These are phyloP conservation scores for Haemorhous mexicanus DNA, from an alignment of 2,113 vertebrate species.

Conservation along the genomic window DNA sequence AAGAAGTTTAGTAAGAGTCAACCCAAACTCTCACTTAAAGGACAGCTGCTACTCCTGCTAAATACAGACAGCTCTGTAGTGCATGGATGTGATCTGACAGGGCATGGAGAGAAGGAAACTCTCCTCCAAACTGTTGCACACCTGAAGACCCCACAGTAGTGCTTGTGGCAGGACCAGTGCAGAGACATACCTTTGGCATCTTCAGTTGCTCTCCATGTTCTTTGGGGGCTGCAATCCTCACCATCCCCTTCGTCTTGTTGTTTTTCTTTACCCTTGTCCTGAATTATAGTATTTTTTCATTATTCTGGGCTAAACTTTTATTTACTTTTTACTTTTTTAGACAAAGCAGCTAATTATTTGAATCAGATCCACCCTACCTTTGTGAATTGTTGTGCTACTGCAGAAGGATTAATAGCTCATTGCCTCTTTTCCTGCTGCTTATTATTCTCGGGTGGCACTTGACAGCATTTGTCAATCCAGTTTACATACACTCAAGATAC, in stretches of 20 bases:
- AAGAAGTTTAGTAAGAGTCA: background rate
- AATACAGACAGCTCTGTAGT: background rate
- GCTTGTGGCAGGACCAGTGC: background rate
- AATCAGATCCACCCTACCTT: background rate
- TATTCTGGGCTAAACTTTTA: background rate
- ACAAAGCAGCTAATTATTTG: background rate
- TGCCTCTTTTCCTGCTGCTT: background rate
- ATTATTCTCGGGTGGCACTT: background rate
- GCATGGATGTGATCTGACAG: background rate
- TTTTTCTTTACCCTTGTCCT: background rate
- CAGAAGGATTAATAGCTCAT: background rate
- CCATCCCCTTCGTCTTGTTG: background rate
- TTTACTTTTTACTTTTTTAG: background rate
- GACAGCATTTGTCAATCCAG: background rate
- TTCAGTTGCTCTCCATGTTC: background rate
- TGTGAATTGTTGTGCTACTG: background rate
- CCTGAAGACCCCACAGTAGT: background rate
- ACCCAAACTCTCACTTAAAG: background rate
- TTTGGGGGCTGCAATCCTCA: background rate
- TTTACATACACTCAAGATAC: background rate
- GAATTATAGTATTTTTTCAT: background rate
- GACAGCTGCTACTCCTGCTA: background rate
- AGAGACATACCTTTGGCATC: background rate
- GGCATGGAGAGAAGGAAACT: background rate
- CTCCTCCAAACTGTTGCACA: background rate